Conservation (phyloP, 2,797 vertebrate genomes). For the Aplochiton taeniatus region DNA sequence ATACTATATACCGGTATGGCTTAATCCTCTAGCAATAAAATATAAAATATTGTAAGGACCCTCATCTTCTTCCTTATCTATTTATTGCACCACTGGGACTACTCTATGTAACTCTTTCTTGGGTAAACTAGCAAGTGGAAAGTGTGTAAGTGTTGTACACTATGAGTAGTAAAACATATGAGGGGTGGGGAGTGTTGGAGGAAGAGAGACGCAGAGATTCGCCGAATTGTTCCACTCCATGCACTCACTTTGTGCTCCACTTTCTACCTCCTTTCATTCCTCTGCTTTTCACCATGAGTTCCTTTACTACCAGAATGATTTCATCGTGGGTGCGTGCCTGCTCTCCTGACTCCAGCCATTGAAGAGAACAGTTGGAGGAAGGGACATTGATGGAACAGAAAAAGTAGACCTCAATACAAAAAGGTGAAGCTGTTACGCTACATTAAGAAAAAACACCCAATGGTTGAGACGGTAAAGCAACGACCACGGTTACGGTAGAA, state of each 20-base stretch:
- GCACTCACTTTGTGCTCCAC: slow-evolving; percentile 15
- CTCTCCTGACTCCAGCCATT: slow-evolving; percentile 22
- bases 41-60: no score
- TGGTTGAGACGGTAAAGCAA: slow-evolving; percentile 6
- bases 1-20: no score
- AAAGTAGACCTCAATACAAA: slow-evolving; percentile 25
- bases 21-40: no score
- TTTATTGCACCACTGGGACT: no score
- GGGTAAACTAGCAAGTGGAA: neutral
- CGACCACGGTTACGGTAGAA: slow-evolving; percentile 5
- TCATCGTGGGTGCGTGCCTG: neutral
- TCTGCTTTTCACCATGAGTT: slow-evolving; percentile 4
- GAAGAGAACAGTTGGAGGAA: no score
- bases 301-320: neutral
- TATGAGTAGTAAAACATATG: neutral
- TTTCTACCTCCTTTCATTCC: neutral
- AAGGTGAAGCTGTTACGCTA: slow-evolving; percentile 37
- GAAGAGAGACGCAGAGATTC: slow-evolving; percentile 13
- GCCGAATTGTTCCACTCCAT: slow-evolving; percentile 12
- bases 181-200: no score
- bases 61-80: no score
- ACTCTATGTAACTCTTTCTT: no score
- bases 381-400: slow-evolving; percentile 36
- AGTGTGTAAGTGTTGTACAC: neutral
- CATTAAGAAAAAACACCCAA: slow-evolving; percentile 38